Conservation (phyloP, 2,888 invertebrate species). For the Pristionchus mayeri region DNA sequence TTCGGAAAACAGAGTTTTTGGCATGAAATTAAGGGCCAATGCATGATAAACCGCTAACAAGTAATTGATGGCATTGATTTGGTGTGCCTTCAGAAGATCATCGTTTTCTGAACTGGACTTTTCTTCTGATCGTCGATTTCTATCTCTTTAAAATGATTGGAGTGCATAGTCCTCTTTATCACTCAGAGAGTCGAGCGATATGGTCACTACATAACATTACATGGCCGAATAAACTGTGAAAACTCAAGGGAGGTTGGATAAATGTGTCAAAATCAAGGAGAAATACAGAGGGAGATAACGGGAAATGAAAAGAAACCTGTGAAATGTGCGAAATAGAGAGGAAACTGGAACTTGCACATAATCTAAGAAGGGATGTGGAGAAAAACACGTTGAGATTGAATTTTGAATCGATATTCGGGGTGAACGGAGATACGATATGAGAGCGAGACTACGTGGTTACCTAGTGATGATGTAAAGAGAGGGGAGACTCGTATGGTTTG, state of each 20-base stretch:
- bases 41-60: too few relatives aligned
- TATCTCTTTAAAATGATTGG: too few relatives aligned
- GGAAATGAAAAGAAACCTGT: slow-evolving; percentile 1
- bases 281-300: background rate
- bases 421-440: background rate
- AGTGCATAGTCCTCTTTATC: slow-evolving; percentile 35
- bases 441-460: slow-evolving; percentile 3
- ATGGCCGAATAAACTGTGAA: slow-evolving; percentile 9
- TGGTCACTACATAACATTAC: slow-evolving; percentile 40
- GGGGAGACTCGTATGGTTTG: slow-evolving; percentile 36
- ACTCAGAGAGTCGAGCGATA: background rate
- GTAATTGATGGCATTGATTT: too few relatives aligned
- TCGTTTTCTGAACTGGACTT: too few relatives aligned
- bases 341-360: slow-evolving; percentile 2
- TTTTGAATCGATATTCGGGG: slow-evolving; percentile 9
- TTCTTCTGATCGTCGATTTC: too few relatives aligned
- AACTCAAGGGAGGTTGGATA: background rate
- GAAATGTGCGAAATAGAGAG: background rate
- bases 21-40: too few relatives aligned
- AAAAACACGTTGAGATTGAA: slow-evolving; percentile 23
- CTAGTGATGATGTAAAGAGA: slow-evolving; percentile 35
- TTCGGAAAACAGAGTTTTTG: too few relatives aligned
- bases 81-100: too few relatives aligned
- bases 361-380: background rate
- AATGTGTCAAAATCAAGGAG: background rate